These are phyloP conservation scores for Fulmarus glacialis DNA, from an alignment of 2,113 vertebrate genomes.

Conservation along the genomic window DNA sequence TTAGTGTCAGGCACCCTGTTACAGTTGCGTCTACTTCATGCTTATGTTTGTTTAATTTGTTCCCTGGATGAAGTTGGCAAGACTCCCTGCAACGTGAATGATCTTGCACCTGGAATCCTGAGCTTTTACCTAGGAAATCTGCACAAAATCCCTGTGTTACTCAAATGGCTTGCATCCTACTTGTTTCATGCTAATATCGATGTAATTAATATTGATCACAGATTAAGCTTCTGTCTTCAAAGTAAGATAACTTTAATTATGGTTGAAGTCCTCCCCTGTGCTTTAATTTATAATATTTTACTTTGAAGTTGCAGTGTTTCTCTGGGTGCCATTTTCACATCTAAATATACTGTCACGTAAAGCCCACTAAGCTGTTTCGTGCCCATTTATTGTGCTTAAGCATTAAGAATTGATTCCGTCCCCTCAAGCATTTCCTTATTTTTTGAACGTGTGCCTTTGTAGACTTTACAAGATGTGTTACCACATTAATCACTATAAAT, in stretches of 20 bases:
- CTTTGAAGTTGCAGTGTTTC: conserved; percentile 7
- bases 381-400: background rate
- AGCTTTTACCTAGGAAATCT: background rate
- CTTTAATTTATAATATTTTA: background rate
- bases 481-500: background rate
- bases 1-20: background rate
- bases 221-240: background rate
- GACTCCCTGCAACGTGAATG: background rate
- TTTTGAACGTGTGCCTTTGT: background rate
- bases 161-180: background rate
- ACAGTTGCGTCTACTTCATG: background rate
- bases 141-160: background rate
- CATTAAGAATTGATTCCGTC: background rate
- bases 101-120: background rate
- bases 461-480: conserved; percentile 24
- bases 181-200: background rate
- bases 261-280: background rate
- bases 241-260: background rate
- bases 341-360: background rate
- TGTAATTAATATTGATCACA: background rate
- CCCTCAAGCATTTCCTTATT: conserved; percentile 1
- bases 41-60: background rate
- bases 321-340: background rate
- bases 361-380: background rate
- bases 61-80: background rate